Conservation (phyloP, 2,113 vertebrate genomes). For the Nerophis ophidion region DNA sequence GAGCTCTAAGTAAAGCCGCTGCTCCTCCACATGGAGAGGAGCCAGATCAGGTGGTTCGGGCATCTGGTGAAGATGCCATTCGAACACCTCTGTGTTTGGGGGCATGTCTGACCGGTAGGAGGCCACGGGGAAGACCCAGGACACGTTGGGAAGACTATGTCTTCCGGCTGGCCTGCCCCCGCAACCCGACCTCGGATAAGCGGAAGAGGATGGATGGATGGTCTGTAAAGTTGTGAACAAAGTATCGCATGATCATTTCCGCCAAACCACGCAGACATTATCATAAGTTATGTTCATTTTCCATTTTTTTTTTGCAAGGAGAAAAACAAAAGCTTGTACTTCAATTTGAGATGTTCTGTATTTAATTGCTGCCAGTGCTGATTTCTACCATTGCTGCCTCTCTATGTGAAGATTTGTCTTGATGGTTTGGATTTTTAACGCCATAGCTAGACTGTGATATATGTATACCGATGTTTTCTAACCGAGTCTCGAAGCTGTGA, state of each 20-base stretch:
- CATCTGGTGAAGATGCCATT: too few relatives aligned
- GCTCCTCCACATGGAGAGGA: too few relatives aligned
- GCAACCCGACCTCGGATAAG: too few relatives aligned
- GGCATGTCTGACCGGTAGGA: too few relatives aligned
- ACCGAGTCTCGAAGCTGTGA: slow-evolving; percentile 43
- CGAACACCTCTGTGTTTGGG: too few relatives aligned
- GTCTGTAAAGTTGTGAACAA: slow-evolving; percentile 52
- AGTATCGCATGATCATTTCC: slow-evolving; percentile 35
- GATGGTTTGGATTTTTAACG: slow-evolving; percentile 47
- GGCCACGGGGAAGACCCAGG: too few relatives aligned
- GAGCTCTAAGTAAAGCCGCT: too few relatives aligned
- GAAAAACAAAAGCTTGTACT: slow-evolving; percentile 53
- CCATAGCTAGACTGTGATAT: slow-evolving; percentile 51
- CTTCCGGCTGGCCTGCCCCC: too few relatives aligned
- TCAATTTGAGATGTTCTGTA: slow-evolving; percentile 51
- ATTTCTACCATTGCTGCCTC: slow-evolving; percentile 71
- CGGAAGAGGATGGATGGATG: neutral
- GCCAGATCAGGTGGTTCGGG: too few relatives aligned
- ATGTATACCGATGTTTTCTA: slow-evolving; percentile 20
- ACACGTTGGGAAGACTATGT: too few relatives aligned
- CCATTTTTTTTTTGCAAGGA: slow-evolving; percentile 53
- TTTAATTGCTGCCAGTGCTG: slow-evolving; percentile 61
- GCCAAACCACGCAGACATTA: slow-evolving; percentile 18
- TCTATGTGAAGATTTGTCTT: slow-evolving; percentile 49
- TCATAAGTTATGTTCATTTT: slow-evolving; percentile 14